Evolutionary conservation across 1,140 invertebrate species (phyloP).

Genomic region (Drosophila melanogaster): Release_6_plus_ISO1_MT NT_037436.4:8954501-8955000

Average conservation of each 20-base stretch:
- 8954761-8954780: too few species aligned
- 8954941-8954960: conserved; percentile 71
- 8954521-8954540: not conserved
- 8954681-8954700: too few species aligned
- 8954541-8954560: conserved; percentile 6
- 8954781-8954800: too few species aligned
- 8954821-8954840: too few species aligned
- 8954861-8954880: not conserved
- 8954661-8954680: conserved; percentile 3
- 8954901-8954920: not conserved
- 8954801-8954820: too few species aligned
- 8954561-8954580: not conserved
- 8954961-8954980: conserved; percentile 13
- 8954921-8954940: conserved; percentile 27
- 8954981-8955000: conserved; percentile 29
- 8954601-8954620: too few species aligned
- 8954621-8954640: not conserved
- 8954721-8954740: not conserved
- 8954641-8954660: not conserved
- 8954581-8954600: too few species aligned
- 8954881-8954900: not conserved
- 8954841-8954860: too few species aligned
- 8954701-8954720: not conserved
- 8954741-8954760: not conserved
- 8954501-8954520: conserved; percentile 5